Conservation (phyloP, 1,140 invertebrate species). For the Drosophila azteca region DNA sequence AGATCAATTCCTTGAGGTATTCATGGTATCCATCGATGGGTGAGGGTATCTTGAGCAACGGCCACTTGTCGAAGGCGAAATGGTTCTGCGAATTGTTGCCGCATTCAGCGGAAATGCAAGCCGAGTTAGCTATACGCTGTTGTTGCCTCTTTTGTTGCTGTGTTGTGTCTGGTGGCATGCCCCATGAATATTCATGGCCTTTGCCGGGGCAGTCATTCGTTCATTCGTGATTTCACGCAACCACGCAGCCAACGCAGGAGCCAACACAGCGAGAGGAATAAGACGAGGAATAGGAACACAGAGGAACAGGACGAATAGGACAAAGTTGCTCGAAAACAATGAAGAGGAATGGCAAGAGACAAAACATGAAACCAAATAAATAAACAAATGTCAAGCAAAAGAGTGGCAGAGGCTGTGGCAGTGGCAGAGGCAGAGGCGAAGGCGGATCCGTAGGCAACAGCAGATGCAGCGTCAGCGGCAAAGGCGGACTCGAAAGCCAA, state of each 20-base stretch:
- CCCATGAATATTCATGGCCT: slow-evolving; percentile 78
- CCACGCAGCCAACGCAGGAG: slow-evolving; percentile 1
- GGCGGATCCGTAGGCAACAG: neutral
- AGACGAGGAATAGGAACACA: neutral
- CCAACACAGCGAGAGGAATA: slow-evolving; percentile 4
- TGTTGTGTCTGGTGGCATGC: slow-evolving; percentile 58
- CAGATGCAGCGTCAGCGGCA: neutral
- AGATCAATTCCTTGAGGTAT: no score
- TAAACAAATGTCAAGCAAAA: slow-evolving; percentile 75
- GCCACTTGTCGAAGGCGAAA: slow-evolving; percentile 64
- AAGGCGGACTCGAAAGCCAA: slow-evolving; percentile 64
- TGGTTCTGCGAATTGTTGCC: slow-evolving; percentile 73
- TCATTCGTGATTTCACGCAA: slow-evolving; percentile 81
- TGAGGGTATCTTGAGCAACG: slow-evolving; percentile 31
- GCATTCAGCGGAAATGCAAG: slow-evolving; percentile 76
- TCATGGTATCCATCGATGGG: neutral
- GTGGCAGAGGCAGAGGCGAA: no score
- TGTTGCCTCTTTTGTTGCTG: slow-evolving; percentile 22
- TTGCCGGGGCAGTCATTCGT: slow-evolving; percentile 77
- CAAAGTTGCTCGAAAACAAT: slow-evolving; percentile 39
- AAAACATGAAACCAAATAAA: slow-evolving; percentile 81
- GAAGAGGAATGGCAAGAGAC: slow-evolving; percentile 61
- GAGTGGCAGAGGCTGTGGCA: slow-evolving; percentile 15
- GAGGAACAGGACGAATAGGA: no score
- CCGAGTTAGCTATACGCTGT: slow-evolving; percentile 55